Evolutionary conservation across 2,113 vertebrate genomes (phyloP).

Genomic region (Serinus canaria): DNA sequence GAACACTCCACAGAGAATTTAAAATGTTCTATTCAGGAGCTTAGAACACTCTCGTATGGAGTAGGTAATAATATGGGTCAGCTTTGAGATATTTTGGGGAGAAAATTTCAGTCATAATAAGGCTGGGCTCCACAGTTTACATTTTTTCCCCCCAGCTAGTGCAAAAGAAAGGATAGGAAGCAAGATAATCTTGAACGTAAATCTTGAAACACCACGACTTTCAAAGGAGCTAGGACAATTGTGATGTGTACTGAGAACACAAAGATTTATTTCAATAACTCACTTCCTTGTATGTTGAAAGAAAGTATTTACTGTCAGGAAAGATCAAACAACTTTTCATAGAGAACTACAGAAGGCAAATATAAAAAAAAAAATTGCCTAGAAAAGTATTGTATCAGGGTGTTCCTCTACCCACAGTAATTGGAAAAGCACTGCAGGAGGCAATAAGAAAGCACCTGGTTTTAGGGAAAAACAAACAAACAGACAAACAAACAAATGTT

Average conservation of each 20-base stretch:
- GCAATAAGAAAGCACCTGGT: neutral
- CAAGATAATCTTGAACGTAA: slow-evolving; percentile 56
- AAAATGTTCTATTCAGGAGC: neutral
- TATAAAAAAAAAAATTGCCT: neutral
- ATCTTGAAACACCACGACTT: slow-evolving; percentile 26
- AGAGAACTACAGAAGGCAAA: slow-evolving; percentile 50
- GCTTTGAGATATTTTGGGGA: neutral
- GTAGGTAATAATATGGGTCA: neutral
- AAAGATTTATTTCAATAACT: slow-evolving; percentile 54
- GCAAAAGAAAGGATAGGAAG: slow-evolving; percentile 41
- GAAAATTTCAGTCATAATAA: neutral
- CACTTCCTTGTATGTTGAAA: slow-evolving; percentile 37
- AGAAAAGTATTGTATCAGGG: neutral
- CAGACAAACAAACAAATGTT: neutral
- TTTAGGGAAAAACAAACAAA: neutral
- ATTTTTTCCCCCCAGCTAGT: neutral
- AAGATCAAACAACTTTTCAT: slow-evolving; percentile 55
- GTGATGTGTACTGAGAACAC: slow-evolving; percentile 24
- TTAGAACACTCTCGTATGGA: neutral
- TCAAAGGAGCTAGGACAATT: slow-evolving; percentile 46
- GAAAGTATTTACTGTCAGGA: slow-evolving; percentile 60
- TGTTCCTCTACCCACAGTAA: neutral
- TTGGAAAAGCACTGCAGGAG: neutral
- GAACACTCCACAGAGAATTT: neutral
- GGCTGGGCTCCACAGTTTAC: neutral